Evolutionary conservation across 2,888 invertebrate species (phyloP).

Genomic region (Myopa tessellatipennis): DNA sequence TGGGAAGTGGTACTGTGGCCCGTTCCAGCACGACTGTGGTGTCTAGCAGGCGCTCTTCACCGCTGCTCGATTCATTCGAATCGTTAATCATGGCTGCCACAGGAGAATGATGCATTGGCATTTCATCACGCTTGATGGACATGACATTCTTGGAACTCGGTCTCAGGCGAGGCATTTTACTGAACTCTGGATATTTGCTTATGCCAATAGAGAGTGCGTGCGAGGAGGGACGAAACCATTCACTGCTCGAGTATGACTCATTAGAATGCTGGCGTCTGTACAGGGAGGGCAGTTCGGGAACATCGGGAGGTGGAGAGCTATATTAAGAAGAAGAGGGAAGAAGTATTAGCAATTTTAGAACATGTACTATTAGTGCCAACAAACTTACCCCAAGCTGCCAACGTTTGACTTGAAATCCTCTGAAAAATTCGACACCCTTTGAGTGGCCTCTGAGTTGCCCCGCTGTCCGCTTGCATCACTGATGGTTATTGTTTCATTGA

Average conservation of each 20-base stretch:
- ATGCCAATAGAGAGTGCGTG: slow-evolving; percentile 34
- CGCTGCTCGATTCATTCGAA: slow-evolving; percentile 65
- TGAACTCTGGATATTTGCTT: slow-evolving; percentile 62
- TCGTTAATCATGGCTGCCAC: slow-evolving; percentile 66
- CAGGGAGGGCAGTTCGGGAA: slow-evolving; percentile 27
- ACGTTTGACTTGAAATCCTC: slow-evolving; percentile 54
- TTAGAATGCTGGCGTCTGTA: slow-evolving; percentile 53
- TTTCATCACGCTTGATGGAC: slow-evolving; percentile 65
- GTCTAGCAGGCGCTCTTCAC: slow-evolving; percentile 58
- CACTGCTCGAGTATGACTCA: slow-evolving; percentile 61
- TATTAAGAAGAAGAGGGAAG: not conserved
- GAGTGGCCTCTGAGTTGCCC: slow-evolving; percentile 52
- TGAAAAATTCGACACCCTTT: slow-evolving; percentile 53
- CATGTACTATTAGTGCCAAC: not conserved
- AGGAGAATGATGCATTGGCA: slow-evolving; percentile 61
- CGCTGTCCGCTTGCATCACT: slow-evolving; percentile 46
- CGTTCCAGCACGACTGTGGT: slow-evolving; percentile 44
- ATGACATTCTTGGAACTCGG: slow-evolving; percentile 67
- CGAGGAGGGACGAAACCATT: slow-evolving; percentile 64
- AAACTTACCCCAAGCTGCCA: slow-evolving; percentile 55
- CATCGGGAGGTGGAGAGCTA: slow-evolving; percentile 48
- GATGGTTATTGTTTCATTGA: slow-evolving; percentile 48
- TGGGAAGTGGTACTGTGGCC: slow-evolving; percentile 45
- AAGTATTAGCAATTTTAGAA: not conserved
- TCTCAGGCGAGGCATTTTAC: slow-evolving; percentile 64